Evolutionary conservation across 1,140 invertebrate species (phyloP).

Genomic region (Pantala flavescens): DNA sequence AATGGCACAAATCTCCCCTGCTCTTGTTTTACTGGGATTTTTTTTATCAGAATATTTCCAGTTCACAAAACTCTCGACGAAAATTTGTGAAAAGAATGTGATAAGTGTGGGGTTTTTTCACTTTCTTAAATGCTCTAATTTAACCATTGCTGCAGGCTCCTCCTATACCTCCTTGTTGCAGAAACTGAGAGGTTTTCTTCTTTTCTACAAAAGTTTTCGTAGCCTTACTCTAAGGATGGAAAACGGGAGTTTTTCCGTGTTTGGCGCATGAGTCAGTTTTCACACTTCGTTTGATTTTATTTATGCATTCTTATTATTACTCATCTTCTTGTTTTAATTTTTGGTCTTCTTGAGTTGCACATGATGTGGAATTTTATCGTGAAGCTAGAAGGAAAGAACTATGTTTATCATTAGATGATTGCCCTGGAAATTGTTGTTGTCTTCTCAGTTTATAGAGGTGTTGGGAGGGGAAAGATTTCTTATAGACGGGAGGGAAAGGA

Average conservation of each 20-base stretch:
- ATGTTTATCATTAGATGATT: conserved; percentile 6
- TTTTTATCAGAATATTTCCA: no score
- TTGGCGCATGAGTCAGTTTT: conserved; percentile 20
- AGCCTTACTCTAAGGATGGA: conserved; percentile 23
- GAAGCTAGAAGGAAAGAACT: neutral
- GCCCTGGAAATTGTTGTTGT: neutral
- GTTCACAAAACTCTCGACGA: no score
- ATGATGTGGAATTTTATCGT: conserved; percentile 7
- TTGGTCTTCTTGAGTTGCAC: conserved; percentile 8
- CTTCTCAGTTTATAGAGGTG: neutral
- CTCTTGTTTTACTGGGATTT: no score
- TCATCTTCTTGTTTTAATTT: neutral
- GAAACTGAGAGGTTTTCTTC: neutral
- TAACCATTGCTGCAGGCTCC: neutral
- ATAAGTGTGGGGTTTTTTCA: neutral
- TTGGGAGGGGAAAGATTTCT: neutral
- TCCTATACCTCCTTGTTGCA: neutral
- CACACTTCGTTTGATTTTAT: conserved; percentile 12
- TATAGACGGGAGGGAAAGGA: neutral
- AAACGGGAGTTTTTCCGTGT: conserved; percentile 20
- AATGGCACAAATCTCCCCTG: no score
- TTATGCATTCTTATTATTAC: conserved; percentile 7
- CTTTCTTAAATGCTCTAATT: neutral
- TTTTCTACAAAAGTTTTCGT: neutral
- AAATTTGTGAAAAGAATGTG: no score